These are phyloP conservation scores for Gymnogyps californianus DNA, from an alignment of 2,113 vertebrate genomes.

Conservation along the genomic window DNA sequence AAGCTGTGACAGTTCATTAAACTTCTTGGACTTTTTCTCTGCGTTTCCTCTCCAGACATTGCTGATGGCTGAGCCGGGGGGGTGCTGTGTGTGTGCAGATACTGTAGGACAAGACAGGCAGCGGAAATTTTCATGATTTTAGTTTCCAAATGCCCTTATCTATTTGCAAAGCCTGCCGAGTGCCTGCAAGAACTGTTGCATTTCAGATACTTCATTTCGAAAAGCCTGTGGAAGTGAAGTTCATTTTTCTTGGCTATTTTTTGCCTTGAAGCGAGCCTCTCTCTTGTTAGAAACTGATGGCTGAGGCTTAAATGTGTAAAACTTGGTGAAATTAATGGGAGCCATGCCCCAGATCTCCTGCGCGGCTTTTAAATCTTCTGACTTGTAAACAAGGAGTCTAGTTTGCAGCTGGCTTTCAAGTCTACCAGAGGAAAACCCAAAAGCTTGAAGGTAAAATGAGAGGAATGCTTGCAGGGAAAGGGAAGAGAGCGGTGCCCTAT, in stretches of 20 bases:
- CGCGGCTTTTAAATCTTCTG: background rate
- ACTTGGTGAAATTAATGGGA: constrained; percentile 17
- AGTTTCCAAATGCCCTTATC: background rate
- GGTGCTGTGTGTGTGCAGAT: background rate
- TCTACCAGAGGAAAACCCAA: background rate
- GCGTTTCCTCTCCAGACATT: background rate
- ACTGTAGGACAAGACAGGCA: background rate
- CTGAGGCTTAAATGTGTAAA: background rate
- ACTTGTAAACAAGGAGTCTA: background rate
- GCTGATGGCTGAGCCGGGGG: background rate
- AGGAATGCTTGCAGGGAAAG: background rate
- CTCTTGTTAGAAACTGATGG: background rate
- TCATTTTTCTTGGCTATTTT: constrained; percentile 10
- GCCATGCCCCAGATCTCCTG: background rate
- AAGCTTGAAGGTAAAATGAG: background rate
- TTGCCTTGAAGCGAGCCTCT: background rate
- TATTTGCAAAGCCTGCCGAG: background rate
- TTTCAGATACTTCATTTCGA: background rate
- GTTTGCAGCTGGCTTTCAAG: background rate
- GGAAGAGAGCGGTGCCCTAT: background rate
- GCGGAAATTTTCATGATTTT: background rate
- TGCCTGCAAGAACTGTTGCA: background rate
- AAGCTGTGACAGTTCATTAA: constrained; percentile 55
- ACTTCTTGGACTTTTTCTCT: constrained; percentile 23
- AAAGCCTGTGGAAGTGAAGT: background rate